phyloP scores from a whole-genome alignment of 1,140 invertebrate species.

The Zaprionus davidi region DNA sequence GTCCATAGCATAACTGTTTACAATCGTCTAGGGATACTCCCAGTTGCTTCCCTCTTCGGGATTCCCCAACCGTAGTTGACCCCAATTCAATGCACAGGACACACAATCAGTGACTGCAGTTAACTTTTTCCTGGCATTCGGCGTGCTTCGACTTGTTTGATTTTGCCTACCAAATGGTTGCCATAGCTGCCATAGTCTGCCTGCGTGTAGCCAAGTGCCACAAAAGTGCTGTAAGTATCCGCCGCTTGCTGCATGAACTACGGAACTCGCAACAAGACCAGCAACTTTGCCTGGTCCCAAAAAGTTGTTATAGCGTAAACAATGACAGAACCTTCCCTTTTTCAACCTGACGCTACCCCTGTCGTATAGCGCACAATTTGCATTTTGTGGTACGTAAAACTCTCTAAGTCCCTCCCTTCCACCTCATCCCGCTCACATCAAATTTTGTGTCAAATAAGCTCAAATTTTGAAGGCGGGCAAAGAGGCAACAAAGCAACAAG shows the following conservation, averaged over 20 bases:
- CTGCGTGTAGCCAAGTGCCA: slow-evolving; percentile 69
- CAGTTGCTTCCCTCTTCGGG: background rate
- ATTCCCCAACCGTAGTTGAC: slow-evolving; percentile 38
- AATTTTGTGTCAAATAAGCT: slow-evolving; percentile 80
- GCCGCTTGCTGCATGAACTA: slow-evolving; percentile 48
- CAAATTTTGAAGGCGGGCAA: slow-evolving; percentile 62
- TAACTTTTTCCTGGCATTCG: slow-evolving; percentile 51
- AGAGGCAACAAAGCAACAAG: slow-evolving; percentile 17
- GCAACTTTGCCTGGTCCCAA: slow-evolving; percentile 44
- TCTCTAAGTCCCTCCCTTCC: background rate
- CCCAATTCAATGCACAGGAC: slow-evolving; percentile 40
- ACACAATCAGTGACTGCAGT: slow-evolving; percentile 43
- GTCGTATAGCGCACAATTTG: slow-evolving; percentile 56
- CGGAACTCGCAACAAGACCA: slow-evolving; percentile 69
- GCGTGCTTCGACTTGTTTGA: slow-evolving; percentile 51
- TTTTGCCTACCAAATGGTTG: slow-evolving; percentile 54
- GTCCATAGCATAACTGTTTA: background rate
- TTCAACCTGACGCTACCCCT: background rate
- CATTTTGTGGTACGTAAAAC: slow-evolving; percentile 53
- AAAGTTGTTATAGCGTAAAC: slow-evolving; percentile 65
- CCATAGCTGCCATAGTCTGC: slow-evolving; percentile 48
- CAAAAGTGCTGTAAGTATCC: slow-evolving; percentile 72
- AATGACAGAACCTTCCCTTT: slow-evolving; percentile 51
- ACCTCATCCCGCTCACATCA: slow-evolving; percentile 54
- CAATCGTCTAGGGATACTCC: background rate